These are phyloP conservation scores for Eupelmus urozonus DNA, from an alignment of 2,888 invertebrate species.

Conservation along the genomic window DNA sequence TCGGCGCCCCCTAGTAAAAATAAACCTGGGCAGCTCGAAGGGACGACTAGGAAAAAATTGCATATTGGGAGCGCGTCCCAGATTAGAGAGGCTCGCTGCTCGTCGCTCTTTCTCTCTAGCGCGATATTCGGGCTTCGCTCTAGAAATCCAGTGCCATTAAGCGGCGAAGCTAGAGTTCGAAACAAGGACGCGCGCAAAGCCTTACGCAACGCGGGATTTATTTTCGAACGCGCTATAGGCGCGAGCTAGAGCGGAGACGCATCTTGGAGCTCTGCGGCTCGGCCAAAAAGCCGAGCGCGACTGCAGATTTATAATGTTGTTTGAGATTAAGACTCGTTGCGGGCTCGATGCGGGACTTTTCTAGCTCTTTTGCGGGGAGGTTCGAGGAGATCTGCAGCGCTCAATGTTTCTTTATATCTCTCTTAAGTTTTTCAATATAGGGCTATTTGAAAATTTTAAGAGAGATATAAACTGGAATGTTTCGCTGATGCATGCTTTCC, in stretches of 20 bases:
- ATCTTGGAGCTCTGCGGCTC: background rate
- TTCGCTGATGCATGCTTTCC: background rate
- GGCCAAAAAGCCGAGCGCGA: background rate
- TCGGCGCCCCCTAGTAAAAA: conserved; percentile 30
- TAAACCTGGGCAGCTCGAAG: conserved; percentile 31
- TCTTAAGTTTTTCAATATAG: background rate
- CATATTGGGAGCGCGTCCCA: conserved; percentile 57
- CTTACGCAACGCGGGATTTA: conserved; percentile 50
- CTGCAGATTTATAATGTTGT: too few relatives aligned
- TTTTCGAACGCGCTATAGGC: conserved; percentile 39
- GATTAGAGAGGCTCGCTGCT: conserved; percentile 38
- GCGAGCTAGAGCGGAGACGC: background rate
- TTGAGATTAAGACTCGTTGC: too few relatives aligned
- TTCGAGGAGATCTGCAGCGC: background rate
- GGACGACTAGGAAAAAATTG: conserved; percentile 37
- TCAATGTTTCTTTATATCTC: background rate
- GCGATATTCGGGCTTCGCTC: conserved; percentile 59
- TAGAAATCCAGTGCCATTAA: conserved; percentile 65
- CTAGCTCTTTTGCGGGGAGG: too few relatives aligned
- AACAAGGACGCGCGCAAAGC: conserved; percentile 60
- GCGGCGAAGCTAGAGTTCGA: conserved; percentile 50
- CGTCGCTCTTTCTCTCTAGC: too few relatives aligned
- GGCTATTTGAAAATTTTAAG: background rate
- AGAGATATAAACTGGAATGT: background rate
- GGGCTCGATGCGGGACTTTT: too few relatives aligned